Base-by-base conservation (phyloP, 2,797 vertebrate genomes). In the Neostethus bicornis region DNA sequence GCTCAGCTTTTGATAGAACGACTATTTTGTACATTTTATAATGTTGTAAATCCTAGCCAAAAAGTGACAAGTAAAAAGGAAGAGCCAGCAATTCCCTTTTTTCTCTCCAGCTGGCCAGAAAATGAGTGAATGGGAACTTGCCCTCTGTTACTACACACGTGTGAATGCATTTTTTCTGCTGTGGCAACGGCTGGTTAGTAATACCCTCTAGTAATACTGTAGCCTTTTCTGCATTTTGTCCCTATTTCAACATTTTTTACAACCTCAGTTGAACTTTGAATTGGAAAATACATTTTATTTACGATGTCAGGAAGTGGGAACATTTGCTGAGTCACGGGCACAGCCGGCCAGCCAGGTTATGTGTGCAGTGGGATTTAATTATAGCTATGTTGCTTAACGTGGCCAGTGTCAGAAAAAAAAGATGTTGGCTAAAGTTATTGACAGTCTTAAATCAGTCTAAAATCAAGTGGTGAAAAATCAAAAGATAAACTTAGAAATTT, bases 401-500 rank as follows among this genome's bases (percentile, higher is more conserved):
- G 16, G 28, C 29, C 55, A 32, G 12, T 52, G 38, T 73, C 61
- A 49, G 45, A 45, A 55, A 53, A 45, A 55, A 53, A 37, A 14
- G 51, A 61, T 53, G 12, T 48, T 62, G 44, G 45, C 34, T 58
- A 52, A 38, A 53, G 67, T 84, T 81, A 81, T 65, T 85, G 65
- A 75, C 76, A 0, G 61, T 47, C 48, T 80, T 68, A 76, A 61
- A 45, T 81, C 73, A 83, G 25, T 10, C 64, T 59, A n/a, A n/a
- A n/a, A n/a, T n/a, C n/a, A n/a, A n/a, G n/a, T n/a, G n/a, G n/a
- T n/a, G n/a, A n/a, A n/a, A n/a, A n/a, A n/a, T n/a, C n/a, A n/a
- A n/a, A n/a, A n/a, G n/a, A n/a, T n/a, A n/a, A n/a, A n/a, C n/a
- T 75, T 66, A 47, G 70, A 75, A 85, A 80, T 65, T 43, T 48